Base-by-base conservation (phyloP, 2,113 vertebrate species). In the Odocoileus virginianus region DNA sequence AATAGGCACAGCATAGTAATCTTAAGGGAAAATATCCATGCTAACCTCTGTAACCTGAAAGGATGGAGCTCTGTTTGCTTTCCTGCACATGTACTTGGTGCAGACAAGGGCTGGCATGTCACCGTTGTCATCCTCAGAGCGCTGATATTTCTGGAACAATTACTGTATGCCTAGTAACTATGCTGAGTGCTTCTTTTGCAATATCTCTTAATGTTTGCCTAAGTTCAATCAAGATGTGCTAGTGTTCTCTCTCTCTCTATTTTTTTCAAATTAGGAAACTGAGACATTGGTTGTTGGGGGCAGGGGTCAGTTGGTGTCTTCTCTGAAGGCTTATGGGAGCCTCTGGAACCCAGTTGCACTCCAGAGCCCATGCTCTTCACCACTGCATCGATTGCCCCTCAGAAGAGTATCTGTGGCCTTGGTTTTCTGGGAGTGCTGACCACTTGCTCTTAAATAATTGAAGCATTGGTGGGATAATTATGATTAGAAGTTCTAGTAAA, bases 371-470 rank as follows among this genome's bases (percentile, higher is more conserved):
- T 11, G 55, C 15, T 50, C 15, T n/a, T 95, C 33, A 16, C 43
- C 16, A 3, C 40, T 50, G 13, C 13, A 17, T 36, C 8, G 0
- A 8, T 50, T 0, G 1, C 2, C 33, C 19, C 17, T 60, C 52
- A n/a, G 36, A 58, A 45, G 60, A 36, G 4, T 17, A 1, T 54
- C 14, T 71, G 25, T 97, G 81, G 36, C 71, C 43, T 52, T 57
- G n/a, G 57, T 64, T 89, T 78, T 83, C 36, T 86, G 95, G 7
- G 43, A 87, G 23, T 40, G 23, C 76, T 40, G 33, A 40, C 40
- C 83, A 40, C 79, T 90, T 95, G 71, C 82, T 96, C 61, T 27
- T n/a, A 57, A 64, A 47, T 95, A 64, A 91, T 94, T 52, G 55
- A 33, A 58, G 43, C 58, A n/a, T 92, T 57, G n/a, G 9, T 87